phyloP scores from a whole-genome alignment of 2,797 vertebrate species.

The Acrossocheilus fasciatus region DNA sequence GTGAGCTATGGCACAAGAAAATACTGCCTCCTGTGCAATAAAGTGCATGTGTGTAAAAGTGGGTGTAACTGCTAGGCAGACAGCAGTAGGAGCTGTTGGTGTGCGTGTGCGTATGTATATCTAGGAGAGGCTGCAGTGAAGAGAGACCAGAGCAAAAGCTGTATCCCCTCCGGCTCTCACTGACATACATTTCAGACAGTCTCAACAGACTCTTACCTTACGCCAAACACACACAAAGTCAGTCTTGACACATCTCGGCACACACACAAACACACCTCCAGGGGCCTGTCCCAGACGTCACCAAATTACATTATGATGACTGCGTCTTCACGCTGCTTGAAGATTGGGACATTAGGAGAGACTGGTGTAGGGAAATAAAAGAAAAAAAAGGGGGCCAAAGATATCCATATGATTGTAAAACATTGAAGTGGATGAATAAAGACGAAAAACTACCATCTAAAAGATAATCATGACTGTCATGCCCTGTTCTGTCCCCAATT shows the following conservation, averaged over 20 bases:
- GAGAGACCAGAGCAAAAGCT: constrained; percentile 23
- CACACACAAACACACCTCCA: background rate
- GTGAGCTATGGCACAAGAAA: background rate
- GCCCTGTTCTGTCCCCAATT: background rate
- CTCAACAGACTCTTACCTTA: constrained; percentile 43
- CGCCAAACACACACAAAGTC: constrained; percentile 19
- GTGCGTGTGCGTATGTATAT: background rate
- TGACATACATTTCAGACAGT: constrained; percentile 35
- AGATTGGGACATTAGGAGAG: background rate
- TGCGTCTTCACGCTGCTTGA: background rate
- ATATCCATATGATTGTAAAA: background rate
- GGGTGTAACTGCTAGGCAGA: background rate
- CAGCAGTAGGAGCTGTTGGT: background rate
- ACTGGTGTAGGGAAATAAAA: background rate
- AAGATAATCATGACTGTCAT: too few relatives aligned
- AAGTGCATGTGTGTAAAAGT: background rate
- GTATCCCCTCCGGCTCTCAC: constrained; percentile 29
- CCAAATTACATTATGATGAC: background rate
- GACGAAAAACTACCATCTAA: background rate
- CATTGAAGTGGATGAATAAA: background rate
- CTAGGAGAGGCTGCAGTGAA: constrained; percentile 4
- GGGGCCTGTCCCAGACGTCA: background rate
- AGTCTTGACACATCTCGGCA: background rate
- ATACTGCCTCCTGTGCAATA: background rate
- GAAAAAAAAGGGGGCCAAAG: background rate